Percentiles rank a stretch among this genome's conserved stretches.
Evolutionary conservation across 2,888 invertebrate species (phyloP).

Genomic region (Pristionchus mayeri): DNA sequence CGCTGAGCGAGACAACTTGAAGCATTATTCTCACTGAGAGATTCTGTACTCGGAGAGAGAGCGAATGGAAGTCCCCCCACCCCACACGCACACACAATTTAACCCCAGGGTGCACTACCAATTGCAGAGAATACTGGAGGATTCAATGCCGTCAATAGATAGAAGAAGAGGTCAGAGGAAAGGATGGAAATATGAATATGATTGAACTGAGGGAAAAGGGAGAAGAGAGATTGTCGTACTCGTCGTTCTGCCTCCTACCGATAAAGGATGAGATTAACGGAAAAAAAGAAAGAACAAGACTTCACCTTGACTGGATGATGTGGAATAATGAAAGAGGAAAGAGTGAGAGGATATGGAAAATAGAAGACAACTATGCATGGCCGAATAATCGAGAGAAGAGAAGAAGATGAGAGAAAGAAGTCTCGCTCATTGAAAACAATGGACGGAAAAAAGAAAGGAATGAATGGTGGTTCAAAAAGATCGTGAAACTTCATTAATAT

Average conservation of each 20-base stretch:
- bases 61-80: not conserved
- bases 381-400: not conserved
- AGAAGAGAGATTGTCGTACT: not conserved
- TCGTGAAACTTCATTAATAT: not conserved
- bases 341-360: slow-evolving; percentile 1
- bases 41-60: not conserved
- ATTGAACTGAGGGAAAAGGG: not conserved
- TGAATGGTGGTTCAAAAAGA: not conserved
- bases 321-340: not conserved
- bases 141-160: slow-evolving; percentile 4
- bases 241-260: not conserved
- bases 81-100: not conserved
- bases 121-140: not conserved
- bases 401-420: not conserved
- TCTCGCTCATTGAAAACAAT: not conserved
- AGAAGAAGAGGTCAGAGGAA: not conserved
- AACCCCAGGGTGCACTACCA: not conserved
- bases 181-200: not conserved
- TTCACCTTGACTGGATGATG: not conserved
- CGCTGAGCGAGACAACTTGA: not conserved
- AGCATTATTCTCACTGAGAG: not conserved
- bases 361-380: not conserved
- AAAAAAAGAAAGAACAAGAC: not conserved
- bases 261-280: not conserved
- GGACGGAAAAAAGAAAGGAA: not conserved